These are phyloP conservation scores for Steatocranus sp. DNA, from an alignment of 2,797 vertebrate genomes.

Conservation along the genomic window DNA sequence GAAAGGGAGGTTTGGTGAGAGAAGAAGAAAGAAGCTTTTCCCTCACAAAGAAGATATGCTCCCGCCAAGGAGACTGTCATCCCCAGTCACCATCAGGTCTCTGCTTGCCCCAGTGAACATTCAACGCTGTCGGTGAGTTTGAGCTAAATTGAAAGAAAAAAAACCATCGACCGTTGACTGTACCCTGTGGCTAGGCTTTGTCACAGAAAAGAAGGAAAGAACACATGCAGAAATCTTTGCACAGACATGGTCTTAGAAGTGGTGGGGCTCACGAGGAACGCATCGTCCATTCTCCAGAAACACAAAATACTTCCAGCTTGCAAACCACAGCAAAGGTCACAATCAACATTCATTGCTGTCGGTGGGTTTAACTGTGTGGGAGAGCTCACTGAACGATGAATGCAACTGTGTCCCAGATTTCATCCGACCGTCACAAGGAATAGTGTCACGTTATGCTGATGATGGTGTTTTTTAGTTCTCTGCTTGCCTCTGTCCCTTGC, in stretches of 20 bases:
- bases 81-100: slow-evolving; percentile 62
- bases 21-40: slow-evolving; percentile 9
- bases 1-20: background rate
- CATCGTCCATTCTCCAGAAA: background rate
- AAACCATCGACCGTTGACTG: slow-evolving; percentile 99
- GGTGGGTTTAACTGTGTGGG: slow-evolving; percentile 98
- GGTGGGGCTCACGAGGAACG: background rate
- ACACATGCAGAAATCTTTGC: background rate
- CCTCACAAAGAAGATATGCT: slow-evolving; percentile 22
- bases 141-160: slow-evolving; percentile 82
- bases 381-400: slow-evolving; percentile 99
- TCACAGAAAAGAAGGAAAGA: slow-evolving; percentile 6
- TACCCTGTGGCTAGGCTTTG: slow-evolving; percentile 89
- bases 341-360: slow-evolving; percentile 99
- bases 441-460: slow-evolving; percentile 57
- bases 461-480: slow-evolving; percentile 46
- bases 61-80: slow-evolving; percentile 52
- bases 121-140: slow-evolving; percentile 99
- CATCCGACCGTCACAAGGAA: slow-evolving; percentile 54
- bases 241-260: background rate
- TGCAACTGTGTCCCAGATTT: slow-evolving; percentile 99
- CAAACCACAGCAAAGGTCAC: slow-evolving; percentile 87
- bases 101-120: slow-evolving; percentile 89
- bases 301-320: slow-evolving; percentile 11
- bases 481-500: background rate